A percentile compares a stretch with the other conserved stretches of the same genome.
Conservation (phyloP, 2,888 invertebrate species). For the Pachycephus smyrnensis region DNA sequence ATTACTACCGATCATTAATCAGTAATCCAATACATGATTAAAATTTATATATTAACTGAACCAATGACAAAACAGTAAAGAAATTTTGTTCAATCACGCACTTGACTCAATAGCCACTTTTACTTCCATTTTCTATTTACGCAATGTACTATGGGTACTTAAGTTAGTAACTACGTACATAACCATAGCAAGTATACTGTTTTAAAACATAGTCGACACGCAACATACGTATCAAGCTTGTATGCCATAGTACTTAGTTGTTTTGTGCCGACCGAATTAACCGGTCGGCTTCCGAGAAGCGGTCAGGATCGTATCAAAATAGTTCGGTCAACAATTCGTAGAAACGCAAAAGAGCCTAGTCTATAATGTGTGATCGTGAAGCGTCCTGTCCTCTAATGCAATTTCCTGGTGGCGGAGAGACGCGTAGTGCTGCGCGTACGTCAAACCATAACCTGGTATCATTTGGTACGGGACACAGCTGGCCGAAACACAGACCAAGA, state of each 20-base stretch:
- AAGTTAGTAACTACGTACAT: neutral
- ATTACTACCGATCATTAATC: no score
- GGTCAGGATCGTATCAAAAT: constrained; percentile 38
- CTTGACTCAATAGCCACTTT: neutral
- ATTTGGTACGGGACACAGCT: neutral
- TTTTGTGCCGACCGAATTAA: constrained; percentile 37
- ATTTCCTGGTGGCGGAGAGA: neutral
- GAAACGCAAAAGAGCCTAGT: neutral
- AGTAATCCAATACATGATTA: no score
- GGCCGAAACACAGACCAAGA: constrained; percentile 18
- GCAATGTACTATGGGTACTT: neutral
- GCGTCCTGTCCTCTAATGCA: neutral
- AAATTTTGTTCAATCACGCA: no score
- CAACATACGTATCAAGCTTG: neutral
- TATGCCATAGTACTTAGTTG: constrained; percentile 30
- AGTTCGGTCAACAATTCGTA: constrained; percentile 17
- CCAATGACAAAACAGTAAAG: no score
- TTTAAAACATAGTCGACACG: neutral
- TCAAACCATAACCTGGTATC: neutral
- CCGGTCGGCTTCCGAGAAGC: constrained; percentile 35
- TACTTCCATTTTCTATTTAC: neutral
- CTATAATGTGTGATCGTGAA: neutral
- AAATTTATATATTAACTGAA: no score
- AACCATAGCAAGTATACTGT: neutral
- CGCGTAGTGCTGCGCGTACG: neutral